phyloP scores from a whole-genome alignment of 2,113 vertebrate genomes.

The Dissostichus mawsoni region DNA sequence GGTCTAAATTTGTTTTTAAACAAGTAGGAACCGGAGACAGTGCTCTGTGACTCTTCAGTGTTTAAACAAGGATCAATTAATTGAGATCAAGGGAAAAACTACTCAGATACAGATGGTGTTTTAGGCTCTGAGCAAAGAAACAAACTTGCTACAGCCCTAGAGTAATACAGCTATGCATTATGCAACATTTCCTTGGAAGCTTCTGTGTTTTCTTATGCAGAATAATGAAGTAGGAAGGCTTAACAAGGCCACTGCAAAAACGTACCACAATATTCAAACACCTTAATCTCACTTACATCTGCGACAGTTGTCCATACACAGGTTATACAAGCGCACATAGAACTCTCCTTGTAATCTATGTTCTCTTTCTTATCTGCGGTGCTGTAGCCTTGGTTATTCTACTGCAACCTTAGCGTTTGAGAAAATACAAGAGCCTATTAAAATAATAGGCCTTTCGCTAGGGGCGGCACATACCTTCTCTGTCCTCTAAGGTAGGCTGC shows the following conservation, averaged over 20 bases:
- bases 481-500: conserved; percentile 37
- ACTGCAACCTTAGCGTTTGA: conserved; percentile 43
- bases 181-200: conserved; percentile 53
- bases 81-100: conserved; percentile 42
- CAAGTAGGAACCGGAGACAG: neutral
- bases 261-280: conserved; percentile 36
- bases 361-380: conserved; percentile 29
- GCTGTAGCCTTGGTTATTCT: conserved; percentile 31
- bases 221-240: conserved; percentile 35
- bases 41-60: conserved; percentile 1
- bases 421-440: conserved; percentile 49
- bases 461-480: conserved; percentile 31
- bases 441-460: conserved; percentile 43
- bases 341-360: conserved; percentile 25
- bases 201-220: conserved; percentile 31
- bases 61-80: conserved; percentile 60
- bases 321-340: conserved; percentile 47
- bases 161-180: conserved; percentile 51
- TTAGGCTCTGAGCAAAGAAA: conserved; percentile 36
- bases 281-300: conserved; percentile 32
- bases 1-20: conserved; percentile 28
- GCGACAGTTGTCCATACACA: conserved; percentile 33
- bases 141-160: conserved; percentile 22
- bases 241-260: conserved; percentile 19
- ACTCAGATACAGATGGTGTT: conserved; percentile 29